These are phyloP conservation scores for Bradypodion ventrale DNA, from an alignment of 2,797 vertebrate species.

Conservation along the genomic window DNA sequence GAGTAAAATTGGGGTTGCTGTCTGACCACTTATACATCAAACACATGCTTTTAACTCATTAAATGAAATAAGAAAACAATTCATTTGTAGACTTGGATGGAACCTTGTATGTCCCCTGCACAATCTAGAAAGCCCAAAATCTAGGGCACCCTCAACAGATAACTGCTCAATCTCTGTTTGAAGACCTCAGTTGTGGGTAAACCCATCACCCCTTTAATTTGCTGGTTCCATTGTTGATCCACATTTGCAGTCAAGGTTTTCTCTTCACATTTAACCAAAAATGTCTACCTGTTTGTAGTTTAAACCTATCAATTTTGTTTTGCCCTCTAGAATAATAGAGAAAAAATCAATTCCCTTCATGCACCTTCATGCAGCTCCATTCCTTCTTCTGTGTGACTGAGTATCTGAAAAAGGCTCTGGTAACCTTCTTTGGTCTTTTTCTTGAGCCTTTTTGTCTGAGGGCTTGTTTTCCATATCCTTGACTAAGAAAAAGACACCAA, in stretches of 20 bases:
- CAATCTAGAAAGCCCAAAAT: too few relatives aligned
- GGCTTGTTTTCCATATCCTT: background rate
- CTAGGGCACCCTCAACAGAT: background rate
- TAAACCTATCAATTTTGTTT: background rate
- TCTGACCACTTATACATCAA: background rate
- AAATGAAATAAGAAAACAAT: background rate
- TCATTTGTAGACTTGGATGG: background rate
- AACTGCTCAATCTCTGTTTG: background rate
- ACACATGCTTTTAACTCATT: background rate
- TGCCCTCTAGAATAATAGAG: background rate
- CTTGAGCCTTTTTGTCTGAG: background rate
- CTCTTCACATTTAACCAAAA: background rate
- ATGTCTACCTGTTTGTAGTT: background rate
- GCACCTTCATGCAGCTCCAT: too few relatives aligned
- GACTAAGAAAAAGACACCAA: background rate
- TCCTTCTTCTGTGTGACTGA: background rate
- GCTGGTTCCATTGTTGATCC: background rate
- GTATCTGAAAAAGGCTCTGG: background rate
- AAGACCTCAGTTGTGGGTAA: background rate
- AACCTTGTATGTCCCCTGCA: too few relatives aligned
- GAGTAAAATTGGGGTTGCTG: background rate
- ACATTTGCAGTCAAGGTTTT: background rate
- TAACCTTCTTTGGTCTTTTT: background rate
- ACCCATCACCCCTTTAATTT: background rate
- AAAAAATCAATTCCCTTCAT: background rate